Base-by-base conservation (phyloP, 2,797 vertebrate species). In the Coranthus polyacanthus region DNA sequence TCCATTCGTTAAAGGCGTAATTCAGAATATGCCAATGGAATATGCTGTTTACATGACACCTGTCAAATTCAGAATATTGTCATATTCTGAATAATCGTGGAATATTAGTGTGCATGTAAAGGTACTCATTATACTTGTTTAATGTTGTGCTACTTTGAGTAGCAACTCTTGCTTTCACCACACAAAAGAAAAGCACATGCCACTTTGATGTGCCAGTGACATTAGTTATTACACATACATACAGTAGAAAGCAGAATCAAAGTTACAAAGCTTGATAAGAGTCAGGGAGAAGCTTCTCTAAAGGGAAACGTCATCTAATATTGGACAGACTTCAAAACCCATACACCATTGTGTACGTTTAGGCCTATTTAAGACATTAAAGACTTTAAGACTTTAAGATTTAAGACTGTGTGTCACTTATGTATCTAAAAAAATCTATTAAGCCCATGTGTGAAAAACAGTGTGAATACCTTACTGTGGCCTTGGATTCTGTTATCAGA, bases 61-160 rank as follows among this genome's bases (percentile, higher is more conserved):
- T n/a, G n/a, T n/a, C n/a, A n/a, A n/a, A n/a, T n/a, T n/a, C n/a
- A n/a, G n/a, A n/a, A n/a, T n/a, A n/a, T n/a, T n/a, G n/a, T n/a
- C n/a, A n/a, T n/a, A n/a, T n/a, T n/a, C n/a, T n/a, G n/a, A n/a
- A n/a, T n/a, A n/a, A n/a, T n/a, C n/a, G n/a, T n/a, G n/a, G n/a
- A n/a, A n/a, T n/a, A n/a, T n/a, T n/a, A n/a, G n/a, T n/a, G n/a
- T n/a, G n/a, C n/a, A n/a, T n/a, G n/a, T n/a, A n/a, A n/a, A n/a
- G n/a, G n/a, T n/a, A n/a, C n/a, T n/a, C n/a, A 15, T 15, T 45
- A 37, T 51, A 18, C 52, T 39, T 29, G 41, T 79, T 55, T 74
- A 46, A 68, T 76, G 41, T 36, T 69, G 24, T 68, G 32, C 16
- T 54, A 50, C 5, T 42, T 44, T 22, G 50, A 50, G 47, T 38